phyloP scores from a whole-genome alignment of 2,113 vertebrate genomes.

The Spilogale gracilis region DNA sequence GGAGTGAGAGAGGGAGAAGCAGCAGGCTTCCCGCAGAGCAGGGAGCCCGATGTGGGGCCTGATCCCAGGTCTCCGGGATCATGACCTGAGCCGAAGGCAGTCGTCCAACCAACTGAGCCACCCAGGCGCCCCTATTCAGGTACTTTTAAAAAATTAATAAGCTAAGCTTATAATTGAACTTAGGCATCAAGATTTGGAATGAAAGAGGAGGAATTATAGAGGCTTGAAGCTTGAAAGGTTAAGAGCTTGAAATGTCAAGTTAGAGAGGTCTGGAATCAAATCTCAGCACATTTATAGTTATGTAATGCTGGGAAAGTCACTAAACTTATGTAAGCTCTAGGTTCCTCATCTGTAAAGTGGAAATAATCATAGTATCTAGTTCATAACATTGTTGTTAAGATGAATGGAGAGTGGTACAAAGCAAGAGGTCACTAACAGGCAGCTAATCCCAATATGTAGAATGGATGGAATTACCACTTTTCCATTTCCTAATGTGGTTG shows the following conservation, averaged over 20 bases:
- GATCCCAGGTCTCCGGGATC: no score
- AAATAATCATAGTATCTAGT: not conserved
- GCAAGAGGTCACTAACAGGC: not conserved
- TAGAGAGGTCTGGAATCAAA: not conserved
- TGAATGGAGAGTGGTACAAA: not conserved
- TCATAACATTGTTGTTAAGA: not conserved
- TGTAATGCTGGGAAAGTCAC: not conserved
- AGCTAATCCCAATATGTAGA: not conserved
- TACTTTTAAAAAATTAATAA: slow-evolving; percentile 9
- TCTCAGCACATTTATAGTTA: not conserved
- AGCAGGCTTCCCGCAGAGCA: no score
- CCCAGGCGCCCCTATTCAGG: no score
- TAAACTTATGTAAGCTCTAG: not conserved
- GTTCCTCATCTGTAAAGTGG: slow-evolving; percentile 1
- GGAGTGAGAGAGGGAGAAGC: no score
- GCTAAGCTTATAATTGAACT: not conserved
- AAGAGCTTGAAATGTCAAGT: not conserved
- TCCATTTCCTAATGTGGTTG: not conserved
- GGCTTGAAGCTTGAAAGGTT: no score
- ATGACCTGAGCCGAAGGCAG: no score
- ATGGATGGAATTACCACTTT: not conserved
- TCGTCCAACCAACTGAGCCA: no score
- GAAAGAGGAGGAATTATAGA: not conserved
- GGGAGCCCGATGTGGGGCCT: no score
- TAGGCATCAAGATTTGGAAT: not conserved